These are phyloP conservation scores for Heteronetta atricapilla DNA, from an alignment of 2,113 vertebrate species.

Conservation along the genomic window DNA sequence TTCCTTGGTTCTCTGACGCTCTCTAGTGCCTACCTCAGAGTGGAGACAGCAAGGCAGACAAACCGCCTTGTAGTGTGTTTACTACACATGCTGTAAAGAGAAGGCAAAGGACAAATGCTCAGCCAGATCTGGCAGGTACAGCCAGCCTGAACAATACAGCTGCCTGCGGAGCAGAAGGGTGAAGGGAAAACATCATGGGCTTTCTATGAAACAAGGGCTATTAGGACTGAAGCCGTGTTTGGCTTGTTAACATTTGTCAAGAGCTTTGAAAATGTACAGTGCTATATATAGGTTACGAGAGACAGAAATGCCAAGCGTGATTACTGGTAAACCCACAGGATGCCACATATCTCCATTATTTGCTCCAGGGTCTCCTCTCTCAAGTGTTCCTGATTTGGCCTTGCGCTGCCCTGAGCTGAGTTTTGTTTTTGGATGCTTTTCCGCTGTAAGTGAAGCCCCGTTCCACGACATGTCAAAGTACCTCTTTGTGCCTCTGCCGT, in stretches of 20 bases:
- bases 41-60: neutral
- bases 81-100: neutral
- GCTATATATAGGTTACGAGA: neutral
- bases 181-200: neutral
- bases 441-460: neutral
- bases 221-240: neutral
- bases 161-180: neutral
- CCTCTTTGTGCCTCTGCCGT: slow-evolving; percentile 30
- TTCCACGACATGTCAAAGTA: slow-evolving; percentile 61
- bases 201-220: neutral
- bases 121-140: neutral
- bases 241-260: slow-evolving; percentile 25
- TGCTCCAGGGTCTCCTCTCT: slow-evolving; percentile 45
- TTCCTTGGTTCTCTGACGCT: slow-evolving; percentile 55
- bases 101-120: neutral
- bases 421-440: slow-evolving; percentile 34
- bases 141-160: neutral
- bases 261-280: slow-evolving; percentile 5
- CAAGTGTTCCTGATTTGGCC: neutral
- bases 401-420: neutral
- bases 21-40: slow-evolving; percentile 40
- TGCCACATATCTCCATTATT: slow-evolving; percentile 6
- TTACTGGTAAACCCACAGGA: neutral
- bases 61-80: neutral
- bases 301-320: neutral